phyloP scores from a whole-genome alignment of 1,140 invertebrate species.

The fruit fly (Drosophila melanogaster) region Release_6_plus_ISO1_MT NT_033777.3:22384501-22385000 shows the following conservation, averaged over 20 bases:
- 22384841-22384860: constrained; percentile 3
- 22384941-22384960: background rate
- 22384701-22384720: background rate
- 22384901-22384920: background rate
- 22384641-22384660: constrained; percentile 3
- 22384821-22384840: background rate
- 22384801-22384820: background rate
- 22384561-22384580: background rate
- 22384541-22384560: background rate
- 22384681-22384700: background rate
- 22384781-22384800: background rate
- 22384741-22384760: constrained; percentile 1
- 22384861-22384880: constrained; percentile 3
- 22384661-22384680: background rate
- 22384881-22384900: background rate
- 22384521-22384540: background rate
- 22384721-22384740: background rate
- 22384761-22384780: constrained; percentile 10
- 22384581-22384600: background rate
- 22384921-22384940: background rate
- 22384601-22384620: background rate
- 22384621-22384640: background rate
- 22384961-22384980: background rate
- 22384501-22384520: background rate
- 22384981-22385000: background rate